Conservation (phyloP, 1,140 invertebrate genomes). For the Drosophila oshimai region DNA sequence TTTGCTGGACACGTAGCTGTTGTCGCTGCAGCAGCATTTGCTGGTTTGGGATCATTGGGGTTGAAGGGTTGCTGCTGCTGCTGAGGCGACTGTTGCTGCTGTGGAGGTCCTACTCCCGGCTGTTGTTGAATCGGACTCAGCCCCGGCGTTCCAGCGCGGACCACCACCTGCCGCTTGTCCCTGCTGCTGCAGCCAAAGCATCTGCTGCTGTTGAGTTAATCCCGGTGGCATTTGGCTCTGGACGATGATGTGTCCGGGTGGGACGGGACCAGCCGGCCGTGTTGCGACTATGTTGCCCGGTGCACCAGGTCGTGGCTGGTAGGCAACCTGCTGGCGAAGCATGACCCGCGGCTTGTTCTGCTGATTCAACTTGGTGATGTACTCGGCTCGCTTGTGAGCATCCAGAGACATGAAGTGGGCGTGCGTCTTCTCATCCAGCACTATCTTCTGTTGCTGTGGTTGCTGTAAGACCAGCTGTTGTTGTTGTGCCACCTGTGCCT, state of each 20-base stretch:
- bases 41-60: constrained; percentile 74
- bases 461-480: constrained; percentile 74
- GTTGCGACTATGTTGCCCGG: constrained; percentile 84
- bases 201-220: constrained; percentile 86
- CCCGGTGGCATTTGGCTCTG: constrained; percentile 85
- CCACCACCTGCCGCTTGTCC: constrained; percentile 84
- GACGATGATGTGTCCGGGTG: constrained; percentile 84
- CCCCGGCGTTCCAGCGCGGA: constrained; percentile 83
- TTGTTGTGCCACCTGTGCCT: constrained; percentile 66
- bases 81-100: constrained; percentile 45
- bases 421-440: constrained; percentile 90
- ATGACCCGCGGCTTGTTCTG: constrained; percentile 84
- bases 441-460: constrained; percentile 87
- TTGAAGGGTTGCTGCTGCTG: constrained; percentile 45
- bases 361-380: constrained; percentile 89
- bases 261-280: constrained; percentile 83
- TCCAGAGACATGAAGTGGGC: constrained; percentile 92
- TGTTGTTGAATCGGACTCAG: constrained; percentile 82
- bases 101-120: constrained; percentile 34
- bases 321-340: constrained; percentile 83
- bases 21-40: constrained; percentile 78
- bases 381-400: constrained; percentile 89
- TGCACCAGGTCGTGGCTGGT: constrained; percentile 83
- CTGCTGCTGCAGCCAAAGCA: constrained; percentile 88
- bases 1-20: constrained; percentile 84